These are phyloP conservation scores for Sanderia malayensis DNA, from an alignment of 30 jellyfish, hydroid and myxozoan species.

Conservation along the genomic window DNA sequence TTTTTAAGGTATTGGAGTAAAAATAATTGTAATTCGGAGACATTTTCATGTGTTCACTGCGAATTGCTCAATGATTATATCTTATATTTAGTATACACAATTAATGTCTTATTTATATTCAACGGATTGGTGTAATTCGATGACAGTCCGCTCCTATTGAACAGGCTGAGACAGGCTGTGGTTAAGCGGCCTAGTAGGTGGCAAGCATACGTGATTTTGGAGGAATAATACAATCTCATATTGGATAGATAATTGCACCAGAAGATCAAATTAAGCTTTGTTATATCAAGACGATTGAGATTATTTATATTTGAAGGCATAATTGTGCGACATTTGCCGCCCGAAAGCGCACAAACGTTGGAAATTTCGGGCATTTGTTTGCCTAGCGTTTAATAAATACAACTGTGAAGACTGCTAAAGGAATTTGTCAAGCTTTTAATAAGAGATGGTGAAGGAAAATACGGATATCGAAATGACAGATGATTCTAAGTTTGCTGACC, in stretches of 20 bases:
- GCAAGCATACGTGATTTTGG: not conserved
- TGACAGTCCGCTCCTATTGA: not conserved
- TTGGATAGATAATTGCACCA: too few species aligned
- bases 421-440: not conserved
- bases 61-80: not conserved
- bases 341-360: not conserved
- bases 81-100: not conserved
- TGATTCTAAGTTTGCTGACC: conserved; percentile 70
- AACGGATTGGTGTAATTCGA: not conserved
- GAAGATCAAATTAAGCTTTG: not conserved
- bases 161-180: not conserved
- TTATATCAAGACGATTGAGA: not conserved
- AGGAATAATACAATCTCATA: not conserved
- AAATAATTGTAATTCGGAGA: too few species aligned
- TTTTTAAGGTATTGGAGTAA: too few species aligned
- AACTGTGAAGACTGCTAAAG: not conserved
- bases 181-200: not conserved
- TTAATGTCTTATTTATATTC: not conserved
- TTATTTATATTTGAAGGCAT: not conserved
- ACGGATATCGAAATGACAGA: conserved; percentile 79
- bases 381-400: not conserved
- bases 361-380: not conserved
- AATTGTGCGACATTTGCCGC: not conserved
- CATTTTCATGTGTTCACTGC: not conserved
- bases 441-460: conserved; percentile 57